These are phyloP conservation scores for Macrotus californicus DNA, from an alignment of 2,113 vertebrate species.

Conservation along the genomic window DNA sequence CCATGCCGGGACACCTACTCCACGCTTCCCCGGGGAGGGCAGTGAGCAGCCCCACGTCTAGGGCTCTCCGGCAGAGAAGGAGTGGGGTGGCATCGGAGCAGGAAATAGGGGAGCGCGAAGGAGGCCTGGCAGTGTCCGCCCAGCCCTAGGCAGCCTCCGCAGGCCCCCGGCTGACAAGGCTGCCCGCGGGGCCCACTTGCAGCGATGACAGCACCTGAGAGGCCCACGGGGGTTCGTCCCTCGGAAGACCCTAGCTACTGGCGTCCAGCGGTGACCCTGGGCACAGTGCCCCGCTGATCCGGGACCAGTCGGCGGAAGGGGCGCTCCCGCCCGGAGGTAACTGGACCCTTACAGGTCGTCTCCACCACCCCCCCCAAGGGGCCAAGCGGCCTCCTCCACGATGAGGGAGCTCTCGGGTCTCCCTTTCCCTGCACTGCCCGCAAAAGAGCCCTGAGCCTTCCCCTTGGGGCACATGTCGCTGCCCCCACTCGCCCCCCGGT, in stretches of 20 bases:
- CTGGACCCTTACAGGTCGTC: neutral
- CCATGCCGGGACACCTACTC: neutral
- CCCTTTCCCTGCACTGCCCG: neutral
- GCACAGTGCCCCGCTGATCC: neutral
- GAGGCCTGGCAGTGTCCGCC: conserved; percentile 40
- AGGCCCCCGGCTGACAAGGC: neutral
- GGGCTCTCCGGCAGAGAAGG: neutral
- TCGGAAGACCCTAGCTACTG: neutral
- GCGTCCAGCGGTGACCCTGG: neutral
- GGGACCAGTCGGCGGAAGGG: neutral
- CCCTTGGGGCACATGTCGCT: conserved; percentile 35
- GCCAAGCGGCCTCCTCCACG: neutral
- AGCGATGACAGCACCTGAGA: conserved; percentile 23
- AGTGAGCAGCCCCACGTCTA: neutral
- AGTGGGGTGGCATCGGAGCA: neutral
- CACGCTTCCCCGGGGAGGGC: neutral
- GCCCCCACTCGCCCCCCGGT: conserved; percentile 57
- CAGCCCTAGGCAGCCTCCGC: neutral
- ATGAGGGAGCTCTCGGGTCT: neutral
- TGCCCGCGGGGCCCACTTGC: neutral
- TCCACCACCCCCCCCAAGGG: neutral
- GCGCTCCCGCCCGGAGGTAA: conserved; percentile 13
- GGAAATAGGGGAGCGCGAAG: neutral
- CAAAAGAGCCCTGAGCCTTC: neutral
- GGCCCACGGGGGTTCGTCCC: neutral